phyloP scores from a whole-genome alignment of 2,888 invertebrate genomes.

The Prostheceraeus crozeri region DNA sequence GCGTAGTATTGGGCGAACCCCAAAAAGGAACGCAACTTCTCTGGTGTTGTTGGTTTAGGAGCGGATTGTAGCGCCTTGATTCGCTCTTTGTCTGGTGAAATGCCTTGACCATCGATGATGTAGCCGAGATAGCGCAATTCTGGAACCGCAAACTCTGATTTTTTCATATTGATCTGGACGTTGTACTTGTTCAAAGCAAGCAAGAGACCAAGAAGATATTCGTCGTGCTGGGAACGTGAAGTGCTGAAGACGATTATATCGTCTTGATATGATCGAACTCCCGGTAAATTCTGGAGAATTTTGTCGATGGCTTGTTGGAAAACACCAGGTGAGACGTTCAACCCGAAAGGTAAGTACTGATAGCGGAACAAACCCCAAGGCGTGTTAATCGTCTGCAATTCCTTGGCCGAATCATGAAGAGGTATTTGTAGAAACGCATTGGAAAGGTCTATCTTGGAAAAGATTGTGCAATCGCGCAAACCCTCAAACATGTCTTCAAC shows the following conservation, averaged over 20 bases:
- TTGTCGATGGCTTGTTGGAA: not conserved
- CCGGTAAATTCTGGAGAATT: slow-evolving; percentile 1
- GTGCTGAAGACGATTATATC: slow-evolving; percentile 12
- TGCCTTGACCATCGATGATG: not conserved
- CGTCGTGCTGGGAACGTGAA: not conserved
- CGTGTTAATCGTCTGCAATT: not conserved
- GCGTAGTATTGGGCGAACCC: slow-evolving; percentile 8
- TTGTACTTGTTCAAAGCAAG: slow-evolving; percentile 21
- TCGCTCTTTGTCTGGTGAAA: slow-evolving; percentile 17
- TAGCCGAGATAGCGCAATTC: not conserved
- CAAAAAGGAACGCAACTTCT: not conserved
- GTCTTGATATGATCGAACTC: slow-evolving; percentile 1
- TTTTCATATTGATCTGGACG: slow-evolving; percentile 8
- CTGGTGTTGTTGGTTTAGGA: slow-evolving; percentile 9
- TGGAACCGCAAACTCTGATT: not conserved
- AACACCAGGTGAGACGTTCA: not conserved
- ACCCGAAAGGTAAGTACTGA: too few relatives aligned
- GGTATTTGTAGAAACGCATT: slow-evolving; percentile 12
- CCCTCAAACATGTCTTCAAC: slow-evolving; percentile 26
- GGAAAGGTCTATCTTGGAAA: slow-evolving; percentile 10
- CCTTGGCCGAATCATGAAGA: not conserved
- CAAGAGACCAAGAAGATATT: not conserved
- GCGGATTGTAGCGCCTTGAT: slow-evolving; percentile 1
- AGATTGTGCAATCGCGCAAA: not conserved
- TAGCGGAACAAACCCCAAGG: too few relatives aligned